Base-by-base conservation (phyloP, 2,797 vertebrate genomes). In the Margarornis squamiger region DNA sequence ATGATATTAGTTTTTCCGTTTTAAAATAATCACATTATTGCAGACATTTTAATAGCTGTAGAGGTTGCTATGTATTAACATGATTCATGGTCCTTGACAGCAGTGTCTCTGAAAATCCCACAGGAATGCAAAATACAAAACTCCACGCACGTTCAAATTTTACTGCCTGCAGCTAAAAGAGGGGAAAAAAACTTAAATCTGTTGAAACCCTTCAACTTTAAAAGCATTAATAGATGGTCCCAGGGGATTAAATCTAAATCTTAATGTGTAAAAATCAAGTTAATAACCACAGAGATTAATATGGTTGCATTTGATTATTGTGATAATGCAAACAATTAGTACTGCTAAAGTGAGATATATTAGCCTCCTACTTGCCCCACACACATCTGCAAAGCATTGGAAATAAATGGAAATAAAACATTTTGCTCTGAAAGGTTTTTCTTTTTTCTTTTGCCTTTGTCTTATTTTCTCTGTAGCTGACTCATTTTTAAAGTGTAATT, bases 11-110 rank as follows among this genome's bases (percentile, higher is more conserved):
- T 98, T 98, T 98, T 98, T 97, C 97, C 97, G 82, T 98, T 98
- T 98, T 98, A 97, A 98, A 98, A 98, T 98, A 98, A 98, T 98
- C 98, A 98, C 98, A 98, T 98, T 98, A 98, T 98, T 98, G 98
- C 96, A 98, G 98, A 98, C 98, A 98, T 98, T 98, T 98, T 98
- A 98, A 98, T 98, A 98, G 98, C 98, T 98, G 97, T 97, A 98
- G 98, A 98, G 97, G 98, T 98, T 98, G 98, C 98, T 98, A 98
- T 97, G 98, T 98, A 98, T 98, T 98, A 98, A 98, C 97, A 97
- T 98, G 98, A 98, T 98, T 98, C 98, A 98, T 98, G 98, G 98
- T 98, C 98, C 97, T 97, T 98, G 98, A 98, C 98, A 98, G 98
- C 97, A 97, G 97, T 98, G 98, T 98, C 98, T 98, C 98, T 95